Evolutionary conservation across 2,888 invertebrate species (phyloP).

Genomic region (Noctua janthe): DNA sequence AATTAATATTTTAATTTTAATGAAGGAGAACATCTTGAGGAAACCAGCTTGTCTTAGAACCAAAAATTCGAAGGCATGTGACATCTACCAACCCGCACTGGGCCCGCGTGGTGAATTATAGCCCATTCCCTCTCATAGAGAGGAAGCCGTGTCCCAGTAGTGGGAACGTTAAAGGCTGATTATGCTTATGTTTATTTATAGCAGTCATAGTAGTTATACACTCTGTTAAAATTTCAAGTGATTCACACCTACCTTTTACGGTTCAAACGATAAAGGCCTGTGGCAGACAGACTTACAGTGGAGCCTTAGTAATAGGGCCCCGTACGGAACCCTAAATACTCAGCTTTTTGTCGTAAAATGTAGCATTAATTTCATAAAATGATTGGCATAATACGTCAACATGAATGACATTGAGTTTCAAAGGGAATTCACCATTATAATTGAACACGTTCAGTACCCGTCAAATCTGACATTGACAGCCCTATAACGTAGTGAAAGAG

Average conservation of each 20-base stretch:
- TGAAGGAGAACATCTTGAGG: too few species aligned
- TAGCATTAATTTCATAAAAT: slow-evolving; percentile 7
- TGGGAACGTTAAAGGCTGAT: too few species aligned
- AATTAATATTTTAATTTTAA: not conserved
- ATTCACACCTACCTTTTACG: not conserved
- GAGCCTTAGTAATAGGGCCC: not conserved
- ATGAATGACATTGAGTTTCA: not conserved
- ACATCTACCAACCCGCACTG: too few species aligned
- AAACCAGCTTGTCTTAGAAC: too few species aligned
- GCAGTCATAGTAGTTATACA: not conserved
- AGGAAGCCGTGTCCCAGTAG: too few species aligned
- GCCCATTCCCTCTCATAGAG: too few species aligned
- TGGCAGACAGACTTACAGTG: not conserved
- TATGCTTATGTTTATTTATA: not conserved
- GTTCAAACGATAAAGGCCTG: not conserved
- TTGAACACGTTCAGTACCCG: slow-evolving; percentile 13
- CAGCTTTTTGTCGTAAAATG: not conserved
- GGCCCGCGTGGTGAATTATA: too few species aligned
- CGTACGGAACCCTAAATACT: not conserved
- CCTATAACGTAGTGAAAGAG: slow-evolving; percentile 1
- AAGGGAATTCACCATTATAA: slow-evolving; percentile 16
- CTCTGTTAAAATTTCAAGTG: not conserved
- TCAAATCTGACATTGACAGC: slow-evolving; percentile 20
- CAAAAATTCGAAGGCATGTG: too few species aligned
- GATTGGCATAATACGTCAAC: slow-evolving; percentile 6